Evolutionary conservation across 2,888 invertebrate genomes (phyloP), one percentile per base, ranked within the genome.

Genomic region (Gnatocerus cornutus): DNA sequence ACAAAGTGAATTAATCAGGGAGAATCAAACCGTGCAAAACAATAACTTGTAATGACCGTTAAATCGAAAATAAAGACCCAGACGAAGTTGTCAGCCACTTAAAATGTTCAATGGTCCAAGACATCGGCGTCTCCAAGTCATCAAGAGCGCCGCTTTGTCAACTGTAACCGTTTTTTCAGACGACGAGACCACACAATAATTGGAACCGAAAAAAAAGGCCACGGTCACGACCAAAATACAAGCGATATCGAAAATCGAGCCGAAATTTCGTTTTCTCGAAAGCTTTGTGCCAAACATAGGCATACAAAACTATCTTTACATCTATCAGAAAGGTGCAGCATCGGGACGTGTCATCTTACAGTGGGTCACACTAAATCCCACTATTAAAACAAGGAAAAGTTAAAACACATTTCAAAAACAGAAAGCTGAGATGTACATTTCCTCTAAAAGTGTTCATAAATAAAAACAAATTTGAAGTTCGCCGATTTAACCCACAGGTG

Each of bases 1-100:
- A 46, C 59, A 59, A 58, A 48, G 21, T 56, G 39, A 58, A 68
- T 68, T 68, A 63, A 68, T 63, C 63, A 61, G 68, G 21, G 48
- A 14, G 30, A 3, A 46, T 68, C 48, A 41, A 63, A 55, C 39
- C 48, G 41, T 68, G 61, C 21, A 48, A 56, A 68, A 68, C 62
- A 68, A 68, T 63, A 39, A 55, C 27, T 37, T 27, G 21, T 56
- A 68, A 68, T 37, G 30, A 45, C 50, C 63, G 58, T 46, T 55
- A 63, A 68, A 68, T 68, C 41, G 50, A 68, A 68, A 53, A 27
- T 43, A 68, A 68, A 61, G 52, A 46, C 13, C 29, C 43, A 45
- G 62, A 62, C 62, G 62, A 30, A 45, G 53, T 53, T 63, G 53
- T 63, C 63, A 59, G 14, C 45, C 53, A 63, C 63, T 63, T 53